These are phyloP conservation scores for Oscheius sp. DNA, from an alignment of 2,888 invertebrate genomes.

Conservation along the genomic window DNA sequence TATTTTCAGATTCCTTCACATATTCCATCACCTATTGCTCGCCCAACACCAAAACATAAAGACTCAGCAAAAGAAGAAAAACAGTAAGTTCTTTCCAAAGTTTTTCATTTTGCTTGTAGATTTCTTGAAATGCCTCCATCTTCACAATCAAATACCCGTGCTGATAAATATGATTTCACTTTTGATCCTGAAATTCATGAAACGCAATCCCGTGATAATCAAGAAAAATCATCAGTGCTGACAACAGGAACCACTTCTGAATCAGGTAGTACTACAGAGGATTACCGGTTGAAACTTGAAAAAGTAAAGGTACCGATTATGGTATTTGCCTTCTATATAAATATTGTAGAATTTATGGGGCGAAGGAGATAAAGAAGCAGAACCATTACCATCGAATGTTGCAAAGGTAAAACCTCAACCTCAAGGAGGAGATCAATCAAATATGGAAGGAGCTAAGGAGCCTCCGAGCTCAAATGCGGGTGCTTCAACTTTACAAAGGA, in stretches of 20 bases:
- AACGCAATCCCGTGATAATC: constrained; percentile 10
- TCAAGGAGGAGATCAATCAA: constrained; percentile 31
- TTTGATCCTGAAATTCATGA: constrained; percentile 49
- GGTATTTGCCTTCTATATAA: constrained; percentile 1
- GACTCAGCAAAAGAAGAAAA: constrained; percentile 16
- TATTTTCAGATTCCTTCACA: constrained; percentile 24
- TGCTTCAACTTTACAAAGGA: constrained; percentile 7
- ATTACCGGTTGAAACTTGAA: constrained; percentile 54
- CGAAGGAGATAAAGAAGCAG: constrained; percentile 27
- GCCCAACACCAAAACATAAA: constrained; percentile 44
- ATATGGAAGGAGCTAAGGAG: constrained; percentile 1
- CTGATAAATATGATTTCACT: constrained; percentile 45
- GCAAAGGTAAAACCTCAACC: constrained; percentile 51
- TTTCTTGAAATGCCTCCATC: constrained; percentile 24
- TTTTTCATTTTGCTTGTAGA: constrained; percentile 5
- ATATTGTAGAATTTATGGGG: constrained; percentile 33
- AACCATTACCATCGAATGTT: constrained; percentile 36
- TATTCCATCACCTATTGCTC: constrained; percentile 58
- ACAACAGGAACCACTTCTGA: constrained; percentile 28
- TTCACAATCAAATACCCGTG: background rate
- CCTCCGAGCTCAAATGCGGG: background rate
- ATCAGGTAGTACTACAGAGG: constrained; percentile 44
- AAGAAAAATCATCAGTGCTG: constrained; percentile 6
- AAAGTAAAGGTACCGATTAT: constrained; percentile 48
- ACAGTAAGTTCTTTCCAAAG: background rate